Evolutionary conservation across 2,888 invertebrate genomes (phyloP), one percentile per base, ranked within the genome.

Genomic region (Brachypalpus laphriformis): DNA sequence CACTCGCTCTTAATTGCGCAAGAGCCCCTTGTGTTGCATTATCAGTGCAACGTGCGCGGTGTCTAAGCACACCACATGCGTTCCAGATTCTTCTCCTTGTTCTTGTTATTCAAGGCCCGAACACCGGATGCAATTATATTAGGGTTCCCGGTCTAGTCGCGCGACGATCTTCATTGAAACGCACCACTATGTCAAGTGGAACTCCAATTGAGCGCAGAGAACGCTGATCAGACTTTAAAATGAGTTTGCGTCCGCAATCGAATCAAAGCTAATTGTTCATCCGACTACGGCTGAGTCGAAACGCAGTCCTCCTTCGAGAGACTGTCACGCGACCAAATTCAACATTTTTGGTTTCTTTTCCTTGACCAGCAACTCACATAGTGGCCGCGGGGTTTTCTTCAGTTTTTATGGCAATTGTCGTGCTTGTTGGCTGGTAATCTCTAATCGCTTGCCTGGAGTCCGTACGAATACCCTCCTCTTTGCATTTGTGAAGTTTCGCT

Each of bases 1-100:
- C 65, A 83, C 82, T 78, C 74, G 74, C 65, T 72, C 49, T 68
- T 83, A 83, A 80, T 83, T 85, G 85, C 85, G 49, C 75, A 81
- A 80, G 75, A 59, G 66, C 54, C 71, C 51, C 81, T 76, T 71
- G 66, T 66, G 66, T 66, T 49, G 75, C 81, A 66, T 71, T 85
- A 85, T 85, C 85, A 71, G 65, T 57, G 47, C 70, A 59, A 47
- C 78, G 71, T 76, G 82, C 78, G 45, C 72, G 42, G 40, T 49
- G 63, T 70, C 34, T 34, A 34, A 11, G 42, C 31, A 54, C 72
- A 80, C 42, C 74, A 80, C 49, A 85, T 68, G 68, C 51, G 75
- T 71, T 81, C 70, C 47, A 85, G 75, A 71, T 80, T 78, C 70
- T 9, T 51, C 37, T 77, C 16, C 56, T 66, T 49, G 65, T 51